Base-by-base conservation (phyloP, 2,797 vertebrate genomes). In the Spinibarbus caldwelli region DNA sequence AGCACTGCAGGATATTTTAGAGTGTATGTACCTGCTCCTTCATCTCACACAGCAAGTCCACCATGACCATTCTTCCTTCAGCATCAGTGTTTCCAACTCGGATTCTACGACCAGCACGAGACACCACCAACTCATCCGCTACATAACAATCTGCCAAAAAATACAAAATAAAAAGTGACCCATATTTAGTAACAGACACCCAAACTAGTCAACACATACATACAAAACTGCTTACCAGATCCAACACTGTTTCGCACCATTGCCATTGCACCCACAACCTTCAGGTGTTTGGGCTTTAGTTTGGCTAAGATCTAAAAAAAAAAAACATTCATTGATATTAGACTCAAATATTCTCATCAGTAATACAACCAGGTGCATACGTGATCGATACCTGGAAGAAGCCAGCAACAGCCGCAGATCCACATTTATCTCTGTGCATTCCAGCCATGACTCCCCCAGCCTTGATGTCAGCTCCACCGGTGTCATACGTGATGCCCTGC, bases 191-290 rank as follows among this genome's bases (percentile, higher is more conserved):
- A 45, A 79, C 5, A 72, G 21, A 71, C 41, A 88, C 12, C 86
- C 72, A 77, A 34, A 5, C 19, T 1, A 17, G 12, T 57, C 29
- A 80, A 79, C 62, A 59, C 10, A 73, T 38, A 38, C 72, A 68
- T 54, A 85, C 31, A 41, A 80, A n/a, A 52, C 10, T 79, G 91
- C 94, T 78, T 45, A 96, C 96, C 96, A 93, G 96, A 89, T 3
- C 96, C 96, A 17, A 96, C 96, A 0, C 96, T 96, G 94, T 96
- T 96, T 90, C 96, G 94, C 90, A 96, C 95, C 96, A 96, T 96
- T n/a, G 95, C 93, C 96, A 96, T 94, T 17, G 94, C 70, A n/a
- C 96, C 96, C 0, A 96, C 17, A 12, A 96, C 96, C 87, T 96
- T 95, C 87, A 96, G 91, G 62, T 96, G 89, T 59, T 92, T 93